Evolutionary conservation across 2,888 invertebrate species (phyloP).

Genomic region (Mongoloraphidia duomilia): DNA sequence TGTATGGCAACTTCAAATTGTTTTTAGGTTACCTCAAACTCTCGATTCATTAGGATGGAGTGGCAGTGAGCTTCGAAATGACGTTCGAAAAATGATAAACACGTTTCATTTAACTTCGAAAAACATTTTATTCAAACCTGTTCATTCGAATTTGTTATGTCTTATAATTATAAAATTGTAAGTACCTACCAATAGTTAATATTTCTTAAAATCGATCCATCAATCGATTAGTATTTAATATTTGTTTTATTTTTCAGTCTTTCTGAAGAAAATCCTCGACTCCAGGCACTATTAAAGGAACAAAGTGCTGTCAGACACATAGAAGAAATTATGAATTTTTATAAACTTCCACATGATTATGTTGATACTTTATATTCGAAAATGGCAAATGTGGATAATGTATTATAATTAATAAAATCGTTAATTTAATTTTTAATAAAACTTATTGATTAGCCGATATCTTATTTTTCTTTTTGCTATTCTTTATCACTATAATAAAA

Average conservation of each 20-base stretch:
- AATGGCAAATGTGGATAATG: too few species aligned
- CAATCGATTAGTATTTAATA: constrained; percentile 8
- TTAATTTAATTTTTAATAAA: background rate
- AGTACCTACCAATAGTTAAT: constrained; percentile 24
- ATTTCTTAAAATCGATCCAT: background rate
- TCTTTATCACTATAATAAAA: background rate
- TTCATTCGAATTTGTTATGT: constrained; percentile 55
- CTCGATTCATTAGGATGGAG: too few species aligned
- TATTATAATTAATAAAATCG: too few species aligned
- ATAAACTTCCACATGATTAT: constrained; percentile 2
- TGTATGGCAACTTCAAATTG: too few species aligned
- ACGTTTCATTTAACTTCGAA: constrained; percentile 52
- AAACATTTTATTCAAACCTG: constrained; percentile 57
- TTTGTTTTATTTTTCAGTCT: constrained; percentile 18
- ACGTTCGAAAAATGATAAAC: constrained; percentile 38
- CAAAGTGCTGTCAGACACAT: constrained; percentile 16
- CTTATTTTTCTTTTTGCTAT: too few species aligned
- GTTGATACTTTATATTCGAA: too few species aligned
- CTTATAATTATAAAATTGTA: constrained; percentile 54
- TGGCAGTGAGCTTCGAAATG: constrained; percentile 12
- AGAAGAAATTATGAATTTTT: constrained; percentile 11
- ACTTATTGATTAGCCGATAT: background rate
- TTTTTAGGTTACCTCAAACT: too few species aligned
- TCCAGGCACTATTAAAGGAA: constrained; percentile 18
- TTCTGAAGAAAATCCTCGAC: constrained; percentile 19